phyloP scores from a whole-genome alignment of 2,113 vertebrate species.

The Crocuta crocuta region DNA sequence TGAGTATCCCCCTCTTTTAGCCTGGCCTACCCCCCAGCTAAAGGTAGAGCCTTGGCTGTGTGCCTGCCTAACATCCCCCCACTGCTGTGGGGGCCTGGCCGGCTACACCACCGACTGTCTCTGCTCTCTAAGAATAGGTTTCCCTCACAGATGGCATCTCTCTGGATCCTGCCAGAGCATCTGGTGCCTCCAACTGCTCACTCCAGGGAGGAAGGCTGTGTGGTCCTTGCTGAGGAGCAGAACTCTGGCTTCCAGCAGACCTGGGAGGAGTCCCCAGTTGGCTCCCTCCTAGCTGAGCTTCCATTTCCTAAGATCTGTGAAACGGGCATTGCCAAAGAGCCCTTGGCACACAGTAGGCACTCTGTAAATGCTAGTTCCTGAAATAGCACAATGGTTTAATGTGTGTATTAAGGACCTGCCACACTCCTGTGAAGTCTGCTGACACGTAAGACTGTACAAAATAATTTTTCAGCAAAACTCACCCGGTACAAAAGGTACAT shows the following conservation, averaged over 20 bases:
- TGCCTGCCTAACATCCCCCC: neutral
- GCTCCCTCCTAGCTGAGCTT: neutral
- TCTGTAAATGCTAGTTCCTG: neutral
- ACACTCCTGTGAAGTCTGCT: neutral
- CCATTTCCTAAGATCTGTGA: slow-evolving; percentile 11
- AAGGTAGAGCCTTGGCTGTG: slow-evolving; percentile 59
- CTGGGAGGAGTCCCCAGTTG: neutral
- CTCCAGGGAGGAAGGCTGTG: slow-evolving; percentile 68
- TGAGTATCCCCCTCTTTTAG: neutral
- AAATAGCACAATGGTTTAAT: neutral
- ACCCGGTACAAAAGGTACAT: neutral
- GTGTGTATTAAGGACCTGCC: neutral
- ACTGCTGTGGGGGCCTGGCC: neutral
- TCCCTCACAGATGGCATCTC: slow-evolving; percentile 79
- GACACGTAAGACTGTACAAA: neutral
- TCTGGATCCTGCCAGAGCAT: slow-evolving; percentile 78
- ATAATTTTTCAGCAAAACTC: neutral
- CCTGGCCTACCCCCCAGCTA: neutral
- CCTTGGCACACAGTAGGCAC: neutral
- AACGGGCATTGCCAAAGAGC: neutral
- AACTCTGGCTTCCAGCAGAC: slow-evolving; percentile 48
- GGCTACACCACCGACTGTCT: slow-evolving; percentile 55
- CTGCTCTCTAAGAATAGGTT: slow-evolving; percentile 83
- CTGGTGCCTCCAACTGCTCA: slow-evolving; percentile 81
- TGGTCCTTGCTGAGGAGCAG: slow-evolving; percentile 37